Percentiles rank a stretch among this genome's conserved stretches.
These are phyloP conservation scores for Philotrypesis tridentata DNA, from an alignment of 1,140 invertebrate species.

Conservation along the genomic window DNA sequence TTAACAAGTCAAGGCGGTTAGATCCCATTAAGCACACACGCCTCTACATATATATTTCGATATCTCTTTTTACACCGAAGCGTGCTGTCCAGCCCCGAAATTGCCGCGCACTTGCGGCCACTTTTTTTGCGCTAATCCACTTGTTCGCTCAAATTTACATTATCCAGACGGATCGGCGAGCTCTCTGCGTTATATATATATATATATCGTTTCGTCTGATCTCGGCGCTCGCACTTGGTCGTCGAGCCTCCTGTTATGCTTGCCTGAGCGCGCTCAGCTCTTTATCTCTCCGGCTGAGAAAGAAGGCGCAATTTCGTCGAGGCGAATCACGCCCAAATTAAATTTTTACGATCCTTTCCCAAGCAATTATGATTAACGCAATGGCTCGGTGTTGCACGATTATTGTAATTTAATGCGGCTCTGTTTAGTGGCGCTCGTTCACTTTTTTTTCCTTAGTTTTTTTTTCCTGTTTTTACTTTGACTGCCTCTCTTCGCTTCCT, in stretches of 20 bases:
- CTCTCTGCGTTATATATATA: background rate
- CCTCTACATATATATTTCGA: background rate
- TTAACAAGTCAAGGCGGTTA: too few species aligned
- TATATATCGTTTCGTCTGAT: conserved; percentile 13
- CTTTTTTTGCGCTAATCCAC: conserved; percentile 48
- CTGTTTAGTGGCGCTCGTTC: background rate
- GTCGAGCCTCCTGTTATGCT: background rate
- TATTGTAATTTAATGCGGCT: conserved; percentile 45
- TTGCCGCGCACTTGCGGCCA: conserved; percentile 12
- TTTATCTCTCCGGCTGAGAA: background rate
- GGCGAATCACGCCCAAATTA: conserved; percentile 43
- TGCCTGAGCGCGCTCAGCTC: background rate
- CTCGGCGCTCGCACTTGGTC: background rate
- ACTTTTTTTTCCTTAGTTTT: too few species aligned
- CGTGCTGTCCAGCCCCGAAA: conserved; percentile 3
- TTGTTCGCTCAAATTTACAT: conserved; percentile 50
- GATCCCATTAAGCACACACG: too few species aligned
- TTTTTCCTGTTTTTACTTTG: background rate
- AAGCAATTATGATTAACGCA: conserved; percentile 45
- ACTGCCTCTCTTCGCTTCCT: too few species aligned
- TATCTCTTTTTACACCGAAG: conserved; percentile 15
- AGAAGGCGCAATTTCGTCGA: conserved; percentile 29
- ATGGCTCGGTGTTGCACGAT: conserved; percentile 20
- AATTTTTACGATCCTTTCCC: conserved; percentile 48
- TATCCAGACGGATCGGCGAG: conserved; percentile 34